Conservation (phyloP, 2,113 vertebrate genomes). For the Gallinago jamesoni region DNA sequence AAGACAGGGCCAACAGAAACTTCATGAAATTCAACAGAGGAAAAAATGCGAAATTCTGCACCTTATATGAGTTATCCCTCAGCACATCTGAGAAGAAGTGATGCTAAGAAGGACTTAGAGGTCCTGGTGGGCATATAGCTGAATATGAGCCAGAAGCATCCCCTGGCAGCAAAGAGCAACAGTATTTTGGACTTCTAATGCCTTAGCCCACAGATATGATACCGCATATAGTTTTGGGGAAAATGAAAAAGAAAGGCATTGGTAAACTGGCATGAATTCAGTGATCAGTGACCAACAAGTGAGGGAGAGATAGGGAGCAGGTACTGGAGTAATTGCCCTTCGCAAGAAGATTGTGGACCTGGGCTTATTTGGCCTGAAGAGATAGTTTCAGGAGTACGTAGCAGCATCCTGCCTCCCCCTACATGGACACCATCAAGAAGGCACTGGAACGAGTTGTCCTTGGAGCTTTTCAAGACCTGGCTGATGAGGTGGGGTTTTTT, state of each 20-base stretch:
- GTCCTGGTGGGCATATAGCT: background rate
- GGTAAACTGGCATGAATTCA: background rate
- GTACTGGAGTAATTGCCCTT: background rate
- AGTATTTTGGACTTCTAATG: background rate
- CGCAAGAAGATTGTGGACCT: background rate
- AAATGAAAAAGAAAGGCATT: background rate
- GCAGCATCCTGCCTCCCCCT: background rate
- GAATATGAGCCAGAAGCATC: background rate
- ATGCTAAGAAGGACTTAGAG: background rate
- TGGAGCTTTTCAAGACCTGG: background rate
- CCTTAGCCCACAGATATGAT: background rate
- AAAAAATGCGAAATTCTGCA: background rate
- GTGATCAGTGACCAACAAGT: background rate
- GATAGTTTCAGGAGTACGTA: background rate
- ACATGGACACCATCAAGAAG: background rate
- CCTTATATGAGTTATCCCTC: background rate
- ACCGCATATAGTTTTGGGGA: background rate
- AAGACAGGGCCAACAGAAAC: background rate
- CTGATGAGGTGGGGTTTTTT: background rate
- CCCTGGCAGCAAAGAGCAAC: background rate
- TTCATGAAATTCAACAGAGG: background rate
- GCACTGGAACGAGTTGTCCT: background rate
- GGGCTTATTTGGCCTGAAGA: background rate
- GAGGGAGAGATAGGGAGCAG: accelerated
- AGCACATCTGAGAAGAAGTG: background rate